These are phyloP conservation scores for Chloromyia formosa DNA, from an alignment of 2,888 invertebrate genomes.

Conservation along the genomic window DNA sequence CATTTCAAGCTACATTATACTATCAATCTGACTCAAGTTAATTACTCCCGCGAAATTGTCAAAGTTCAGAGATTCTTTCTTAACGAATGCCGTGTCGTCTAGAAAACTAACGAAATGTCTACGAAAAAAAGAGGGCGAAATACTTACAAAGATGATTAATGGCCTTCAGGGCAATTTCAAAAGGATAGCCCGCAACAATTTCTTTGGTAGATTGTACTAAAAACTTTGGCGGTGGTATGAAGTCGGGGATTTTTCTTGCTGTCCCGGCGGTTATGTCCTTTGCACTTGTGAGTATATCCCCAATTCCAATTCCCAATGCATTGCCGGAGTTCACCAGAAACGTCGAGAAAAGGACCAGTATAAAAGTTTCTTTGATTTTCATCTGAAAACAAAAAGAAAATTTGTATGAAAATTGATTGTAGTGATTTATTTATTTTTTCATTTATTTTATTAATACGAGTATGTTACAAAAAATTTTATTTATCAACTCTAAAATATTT, in stretches of 20 bases:
- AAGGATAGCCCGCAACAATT: conserved; percentile 60
- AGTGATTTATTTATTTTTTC: too few relatives aligned
- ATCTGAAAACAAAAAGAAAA: conserved; percentile 3
- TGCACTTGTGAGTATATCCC: conserved; percentile 10
- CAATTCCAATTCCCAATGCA: background rate
- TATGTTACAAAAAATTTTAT: too few relatives aligned
- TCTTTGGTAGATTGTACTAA: conserved; percentile 59
- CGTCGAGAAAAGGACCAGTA: background rate
- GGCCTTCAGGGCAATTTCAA: conserved; percentile 57
- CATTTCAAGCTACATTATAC: too few relatives aligned
- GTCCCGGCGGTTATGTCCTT: conserved; percentile 26
- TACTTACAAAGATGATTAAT: conserved; percentile 59
- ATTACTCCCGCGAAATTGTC: too few relatives aligned
- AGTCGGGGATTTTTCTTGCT: conserved; percentile 40
- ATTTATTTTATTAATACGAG: too few relatives aligned
- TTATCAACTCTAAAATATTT: too few relatives aligned
- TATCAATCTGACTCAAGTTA: too few relatives aligned
- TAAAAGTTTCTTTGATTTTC: background rate
- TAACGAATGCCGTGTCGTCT: too few relatives aligned
- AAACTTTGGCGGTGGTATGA: conserved; percentile 51
- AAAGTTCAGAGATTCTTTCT: too few relatives aligned
- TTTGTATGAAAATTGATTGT: too few relatives aligned
- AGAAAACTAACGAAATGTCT: too few relatives aligned
- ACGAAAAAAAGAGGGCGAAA: too few relatives aligned
- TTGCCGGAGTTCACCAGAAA: background rate